phyloP scores from a whole-genome alignment of 2,113 vertebrate species.

The Neomonachus schauinslandi region DNA sequence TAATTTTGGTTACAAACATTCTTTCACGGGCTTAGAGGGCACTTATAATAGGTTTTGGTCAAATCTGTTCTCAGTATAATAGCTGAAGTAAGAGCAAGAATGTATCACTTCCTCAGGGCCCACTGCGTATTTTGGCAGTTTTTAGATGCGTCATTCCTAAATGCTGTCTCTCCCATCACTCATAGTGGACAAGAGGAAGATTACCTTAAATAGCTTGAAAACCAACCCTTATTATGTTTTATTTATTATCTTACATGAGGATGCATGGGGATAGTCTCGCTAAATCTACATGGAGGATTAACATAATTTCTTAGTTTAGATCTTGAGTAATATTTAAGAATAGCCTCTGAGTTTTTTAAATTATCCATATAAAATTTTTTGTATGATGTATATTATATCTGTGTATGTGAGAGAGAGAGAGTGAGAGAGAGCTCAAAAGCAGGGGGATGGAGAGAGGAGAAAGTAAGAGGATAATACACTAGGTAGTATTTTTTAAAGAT shows the following conservation, averaged over 20 bases:
- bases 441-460: not conserved
- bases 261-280: not conserved
- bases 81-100: not conserved
- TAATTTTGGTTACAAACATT: not conserved
- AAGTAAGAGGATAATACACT: not conserved
- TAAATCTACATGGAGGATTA: not conserved
- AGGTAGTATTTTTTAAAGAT: not conserved
- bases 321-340: not conserved
- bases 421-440: not conserved
- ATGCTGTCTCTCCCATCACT: not conserved
- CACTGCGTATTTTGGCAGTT: not conserved
- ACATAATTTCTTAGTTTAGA: not conserved
- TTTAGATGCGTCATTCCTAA: not conserved
- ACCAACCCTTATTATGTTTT: not conserved
- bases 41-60: not conserved
- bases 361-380: not conserved
- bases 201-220: not conserved
- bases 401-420: not conserved
- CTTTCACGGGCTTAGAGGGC: not conserved
- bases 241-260: not conserved
- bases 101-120: accelerated
- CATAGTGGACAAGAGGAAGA: not conserved
- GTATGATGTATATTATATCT: not conserved
- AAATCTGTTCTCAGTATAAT: not conserved
- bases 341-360: not conserved